Conservation (phyloP, 2,113 vertebrate genomes). For the Phyllopteryx taeniolatus region DNA sequence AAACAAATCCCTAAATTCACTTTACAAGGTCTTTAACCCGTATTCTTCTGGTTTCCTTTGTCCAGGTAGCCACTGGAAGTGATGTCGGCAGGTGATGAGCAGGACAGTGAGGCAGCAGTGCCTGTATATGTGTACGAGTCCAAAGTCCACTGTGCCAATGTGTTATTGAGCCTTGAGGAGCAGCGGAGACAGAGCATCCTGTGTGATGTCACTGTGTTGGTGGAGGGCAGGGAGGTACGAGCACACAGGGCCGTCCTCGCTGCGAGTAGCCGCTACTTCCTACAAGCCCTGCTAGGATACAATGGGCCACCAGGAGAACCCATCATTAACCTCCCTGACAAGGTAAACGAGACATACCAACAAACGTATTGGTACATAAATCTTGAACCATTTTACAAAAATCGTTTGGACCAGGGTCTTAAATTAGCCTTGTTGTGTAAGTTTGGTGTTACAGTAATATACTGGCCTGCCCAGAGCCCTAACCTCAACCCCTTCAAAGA, state of each 20-base stretch:
- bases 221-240: conserved; percentile 96
- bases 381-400: neutral
- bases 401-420: neutral
- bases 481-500: no score
- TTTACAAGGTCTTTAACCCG: neutral
- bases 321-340: conserved; percentile 93
- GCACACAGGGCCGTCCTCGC: conserved; percentile 97
- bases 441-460: neutral
- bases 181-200: conserved; percentile 98
- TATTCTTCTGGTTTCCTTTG: conserved; percentile 4
- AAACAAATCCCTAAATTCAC: no score
- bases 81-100: conserved; percentile 57
- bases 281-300: conserved; percentile 86
- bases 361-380: conserved; percentile 5
- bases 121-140: conserved; percentile 99
- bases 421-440: neutral
- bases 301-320: conserved; percentile 76
- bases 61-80: conserved; percentile 39
- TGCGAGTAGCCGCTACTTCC: conserved; percentile 97
- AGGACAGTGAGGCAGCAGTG: conserved; percentile 98
- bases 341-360: conserved; percentile 73
- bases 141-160: conserved; percentile 98
- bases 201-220: conserved; percentile 96
- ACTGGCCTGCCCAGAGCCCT: conserved; percentile 37
- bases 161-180: conserved; percentile 98